Percentiles rank a stretch among this genome's conserved stretches.
phyloP scores from a whole-genome alignment of 1,140 invertebrate genomes.

The Bombus sylvicola region DNA sequence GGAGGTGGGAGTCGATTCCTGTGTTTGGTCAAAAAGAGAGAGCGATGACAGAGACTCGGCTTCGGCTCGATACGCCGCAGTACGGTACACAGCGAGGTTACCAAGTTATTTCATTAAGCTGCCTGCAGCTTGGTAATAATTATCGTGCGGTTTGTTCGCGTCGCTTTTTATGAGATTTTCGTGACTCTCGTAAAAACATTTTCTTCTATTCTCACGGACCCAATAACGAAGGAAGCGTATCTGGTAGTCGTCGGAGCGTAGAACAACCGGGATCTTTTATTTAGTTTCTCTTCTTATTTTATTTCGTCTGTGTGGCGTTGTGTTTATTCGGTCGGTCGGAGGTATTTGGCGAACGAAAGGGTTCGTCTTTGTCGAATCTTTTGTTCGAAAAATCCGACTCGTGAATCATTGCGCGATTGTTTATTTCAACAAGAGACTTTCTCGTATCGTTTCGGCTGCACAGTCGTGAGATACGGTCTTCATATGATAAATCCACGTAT shows the following conservation, averaged over 20 bases:
- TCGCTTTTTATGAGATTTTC: slow-evolving; percentile 54
- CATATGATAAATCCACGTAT: not conserved
- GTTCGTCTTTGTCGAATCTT: not conserved
- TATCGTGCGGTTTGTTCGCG: slow-evolving; percentile 46
- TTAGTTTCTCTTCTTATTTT: not conserved
- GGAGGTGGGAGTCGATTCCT: slow-evolving; percentile 64
- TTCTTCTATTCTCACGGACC: slow-evolving; percentile 7
- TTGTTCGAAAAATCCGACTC: not conserved
- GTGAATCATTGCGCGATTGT: not conserved
- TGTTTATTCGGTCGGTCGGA: not conserved
- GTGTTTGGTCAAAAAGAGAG: slow-evolving; percentile 72
- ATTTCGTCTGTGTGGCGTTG: not conserved
- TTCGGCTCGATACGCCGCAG: slow-evolving; percentile 36
- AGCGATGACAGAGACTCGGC: slow-evolving; percentile 58
- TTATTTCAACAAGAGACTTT: too few relatives aligned
- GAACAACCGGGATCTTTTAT: not conserved
- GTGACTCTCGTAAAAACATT: slow-evolving; percentile 29
- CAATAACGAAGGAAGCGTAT: not conserved
- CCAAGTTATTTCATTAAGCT: slow-evolving; percentile 69
- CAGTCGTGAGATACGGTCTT: not conserved
- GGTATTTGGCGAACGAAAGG: not conserved
- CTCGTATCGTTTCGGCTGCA: not conserved
- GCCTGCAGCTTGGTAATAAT: slow-evolving; percentile 58
- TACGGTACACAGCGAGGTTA: slow-evolving; percentile 47
- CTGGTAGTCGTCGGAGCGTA: not conserved